Base-by-base conservation (phyloP, 1,140 invertebrate genomes). In the Brachionus manjavacas region DNA sequence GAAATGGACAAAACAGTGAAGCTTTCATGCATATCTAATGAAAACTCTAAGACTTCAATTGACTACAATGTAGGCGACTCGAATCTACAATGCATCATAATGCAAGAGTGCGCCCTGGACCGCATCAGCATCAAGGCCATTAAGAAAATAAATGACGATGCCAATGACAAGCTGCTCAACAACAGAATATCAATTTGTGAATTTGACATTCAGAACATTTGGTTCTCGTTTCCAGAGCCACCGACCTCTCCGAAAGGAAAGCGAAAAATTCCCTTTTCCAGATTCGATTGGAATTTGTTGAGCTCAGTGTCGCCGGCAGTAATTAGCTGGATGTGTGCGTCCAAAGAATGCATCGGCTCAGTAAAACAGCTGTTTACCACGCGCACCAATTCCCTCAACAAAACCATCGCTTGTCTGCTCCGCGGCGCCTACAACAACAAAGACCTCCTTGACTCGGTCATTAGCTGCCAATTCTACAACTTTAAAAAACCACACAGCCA, bases 261-360 rank as follows among this genome's bases (percentile, higher is more conserved):
- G 25, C 60, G 66, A 0, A 84, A 84, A 49, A 84, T 84, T 55
- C 60, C 83, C 8, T 84, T 74, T 16, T 39, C 66, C 9, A 20
- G 83, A 55, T 76, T 68, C 23, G 83, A 84, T 35, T 84, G 83
- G 83, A 84, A 84, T 64, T 43, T 84, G 20, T 35, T 84, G 8
- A 74, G 66, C 14, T 52, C 70, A n/a, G 66, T 84, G n/a, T 72
- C 83, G 1, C 66, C 83, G 4, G 43, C 68, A 55, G 68, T 84
- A 11, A 49, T 64, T 4, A 64, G 68, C 35, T 84, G 83, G 83
- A n/a, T 83, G 9, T 83, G 81, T n/a, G 81, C 60, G 1, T 49
- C 41, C 6, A 83, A 83, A 35, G 52, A 60, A 4, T 43, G 35
- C 25, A 81, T 64, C 11, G 9, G 23, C 2, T 81, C 64, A 4